Conservation (phyloP, 2,113 vertebrate genomes). For the Bettongia penicillata region DNA sequence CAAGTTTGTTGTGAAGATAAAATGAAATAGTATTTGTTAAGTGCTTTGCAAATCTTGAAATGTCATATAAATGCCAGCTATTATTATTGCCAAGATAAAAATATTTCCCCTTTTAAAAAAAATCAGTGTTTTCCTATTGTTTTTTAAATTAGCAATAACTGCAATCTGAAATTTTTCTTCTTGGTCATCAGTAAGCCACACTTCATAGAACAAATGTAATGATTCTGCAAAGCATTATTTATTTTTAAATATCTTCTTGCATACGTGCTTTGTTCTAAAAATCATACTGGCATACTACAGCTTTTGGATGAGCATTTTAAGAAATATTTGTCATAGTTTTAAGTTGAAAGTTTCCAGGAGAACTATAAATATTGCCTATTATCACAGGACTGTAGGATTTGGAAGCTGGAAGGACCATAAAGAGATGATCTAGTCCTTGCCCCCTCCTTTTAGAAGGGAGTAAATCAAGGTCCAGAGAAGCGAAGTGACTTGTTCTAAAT, state of each 20-base stretch:
- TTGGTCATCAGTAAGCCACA: not conserved
- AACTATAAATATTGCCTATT: conserved; percentile 1
- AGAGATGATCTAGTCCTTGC: too few species aligned
- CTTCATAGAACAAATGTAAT: not conserved
- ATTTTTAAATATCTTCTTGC: not conserved
- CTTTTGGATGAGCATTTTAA: not conserved
- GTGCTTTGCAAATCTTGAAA: too few species aligned
- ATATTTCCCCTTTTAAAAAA: too few species aligned
- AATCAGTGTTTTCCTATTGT: too few species aligned
- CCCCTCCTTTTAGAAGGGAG: not conserved
- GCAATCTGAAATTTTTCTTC: not conserved
- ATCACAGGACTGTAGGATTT: not conserved
- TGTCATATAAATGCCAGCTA: too few species aligned
- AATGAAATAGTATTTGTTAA: too few species aligned
- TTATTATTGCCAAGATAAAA: too few species aligned
- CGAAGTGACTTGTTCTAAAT: not conserved
- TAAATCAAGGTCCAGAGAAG: not conserved
- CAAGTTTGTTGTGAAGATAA: too few species aligned
- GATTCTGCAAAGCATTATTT: not conserved
- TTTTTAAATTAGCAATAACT: not conserved
- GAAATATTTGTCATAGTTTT: not conserved
- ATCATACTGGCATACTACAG: not conserved
- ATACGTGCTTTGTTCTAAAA: not conserved
- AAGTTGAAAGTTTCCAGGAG: not conserved
- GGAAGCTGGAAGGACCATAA: not conserved